Evolutionary conservation across 2,888 invertebrate genomes (phyloP).

Genomic region (Drosophila mimica): DNA sequence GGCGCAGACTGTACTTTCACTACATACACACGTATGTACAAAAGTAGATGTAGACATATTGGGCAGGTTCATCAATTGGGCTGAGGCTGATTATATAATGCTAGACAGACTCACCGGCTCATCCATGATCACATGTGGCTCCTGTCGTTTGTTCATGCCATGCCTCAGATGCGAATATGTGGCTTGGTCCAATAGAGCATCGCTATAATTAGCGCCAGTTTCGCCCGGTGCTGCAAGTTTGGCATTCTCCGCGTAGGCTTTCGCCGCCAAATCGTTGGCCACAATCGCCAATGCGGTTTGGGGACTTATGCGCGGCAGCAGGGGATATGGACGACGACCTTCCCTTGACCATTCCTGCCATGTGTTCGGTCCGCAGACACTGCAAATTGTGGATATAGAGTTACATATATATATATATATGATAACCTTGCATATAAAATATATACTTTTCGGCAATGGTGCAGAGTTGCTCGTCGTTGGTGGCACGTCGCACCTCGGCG

Average conservation of each 20-base stretch:
- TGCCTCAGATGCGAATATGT: constrained; percentile 51
- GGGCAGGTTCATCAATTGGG: constrained; percentile 16
- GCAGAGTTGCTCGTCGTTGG: constrained; percentile 95
- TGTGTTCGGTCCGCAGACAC: constrained; percentile 89
- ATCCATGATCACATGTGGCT: constrained; percentile 76
- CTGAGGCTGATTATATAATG: constrained; percentile 56
- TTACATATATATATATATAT: constrained; percentile 28
- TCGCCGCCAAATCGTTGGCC: constrained; percentile 91
- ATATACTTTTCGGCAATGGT: constrained; percentile 95
- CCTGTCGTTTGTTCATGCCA: constrained; percentile 46
- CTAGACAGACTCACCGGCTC: constrained; percentile 83
- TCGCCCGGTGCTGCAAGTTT: constrained; percentile 86
- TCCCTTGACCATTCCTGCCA: constrained; percentile 93
- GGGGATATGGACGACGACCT: constrained; percentile 92
- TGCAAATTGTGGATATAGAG: constrained; percentile 69
- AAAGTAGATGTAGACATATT: constrained; percentile 26
- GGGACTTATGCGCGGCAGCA: constrained; percentile 93
- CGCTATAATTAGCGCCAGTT: constrained; percentile 80
- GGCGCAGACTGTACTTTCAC: constrained; percentile 77
- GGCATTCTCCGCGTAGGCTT: constrained; percentile 88
- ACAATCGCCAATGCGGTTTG: constrained; percentile 93
- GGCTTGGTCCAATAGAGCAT: constrained; percentile 69
- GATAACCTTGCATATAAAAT: constrained; percentile 14
- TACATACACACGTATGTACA: constrained; percentile 41
- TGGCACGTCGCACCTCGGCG: constrained; percentile 95